Base-by-base conservation (phyloP, 2,113 vertebrate genomes). In the Bujurquina vittata region DNA sequence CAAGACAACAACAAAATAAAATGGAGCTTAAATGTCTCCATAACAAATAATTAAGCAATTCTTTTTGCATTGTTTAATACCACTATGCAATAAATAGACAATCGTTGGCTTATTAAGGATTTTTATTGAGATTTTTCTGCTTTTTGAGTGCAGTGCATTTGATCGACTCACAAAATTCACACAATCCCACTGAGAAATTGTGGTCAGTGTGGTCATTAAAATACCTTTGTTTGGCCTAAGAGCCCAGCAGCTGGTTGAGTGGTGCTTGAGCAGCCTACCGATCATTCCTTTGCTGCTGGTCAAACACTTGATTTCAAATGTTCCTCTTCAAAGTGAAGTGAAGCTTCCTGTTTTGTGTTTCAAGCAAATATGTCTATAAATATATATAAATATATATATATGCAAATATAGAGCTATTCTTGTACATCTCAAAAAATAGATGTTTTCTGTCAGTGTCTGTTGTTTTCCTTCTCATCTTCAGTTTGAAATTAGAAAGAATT, bases 301-400 rank as follows among this genome's bases (percentile, higher is more conserved):
- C 80, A 58, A 76, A 88, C 80, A 62, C 91, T 92, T 49, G 40
- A 84, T 74, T 54, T 75, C 55, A 76, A 52, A 72, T 79, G 81
- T 80, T 80, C 60, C 81, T 78, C 72, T 88, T 87, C 73, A 89
- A 46, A 79, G 40, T 35, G 46, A 69, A 62, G 8, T 12, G 26
- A 79, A 79, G 74, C 58, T 20, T 83, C 26, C n/a, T 8, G 17
- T 57, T 76, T 67, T 18, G 59, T 61, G 9, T 17, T 54, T n/a
- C n/a, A n/a, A n/a, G n/a, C n/a, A n/a, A n/a, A n/a, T n/a, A n/a
- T n/a, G n/a, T n/a, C n/a, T n/a, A n/a, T n/a, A n/a, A n/a, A n/a
- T n/a, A n/a, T n/a, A n/a, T n/a, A n/a, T n/a, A n/a, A n/a, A n/a
- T n/a, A n/a, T n/a, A n/a, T n/a, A n/a, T n/a, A n/a, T 52, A 2